Percentiles rank a stretch among this genome's conserved stretches.
Conservation (phyloP, 2,113 vertebrate genomes). For the Butastur rufipennis region DNA sequence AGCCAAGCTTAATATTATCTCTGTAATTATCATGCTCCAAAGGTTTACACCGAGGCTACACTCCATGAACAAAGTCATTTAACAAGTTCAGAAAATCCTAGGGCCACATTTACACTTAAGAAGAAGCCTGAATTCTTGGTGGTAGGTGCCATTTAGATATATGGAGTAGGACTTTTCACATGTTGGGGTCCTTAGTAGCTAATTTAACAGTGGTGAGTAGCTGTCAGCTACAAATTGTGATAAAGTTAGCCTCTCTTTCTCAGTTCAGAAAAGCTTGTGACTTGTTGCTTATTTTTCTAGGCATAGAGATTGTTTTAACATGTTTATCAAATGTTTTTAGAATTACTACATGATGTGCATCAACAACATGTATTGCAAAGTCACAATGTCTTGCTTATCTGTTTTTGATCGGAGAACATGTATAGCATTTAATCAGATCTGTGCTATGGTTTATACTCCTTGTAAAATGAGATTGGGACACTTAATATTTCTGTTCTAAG, state of each 20-base stretch:
- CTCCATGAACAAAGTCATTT: background rate
- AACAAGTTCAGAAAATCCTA: background rate
- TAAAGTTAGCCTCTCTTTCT: background rate
- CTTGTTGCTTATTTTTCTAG: background rate
- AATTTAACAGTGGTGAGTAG: background rate
- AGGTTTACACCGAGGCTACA: background rate
- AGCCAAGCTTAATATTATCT: background rate
- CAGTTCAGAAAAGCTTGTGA: background rate
- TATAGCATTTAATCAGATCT: background rate
- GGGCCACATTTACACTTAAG: background rate
- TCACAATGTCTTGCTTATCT: background rate
- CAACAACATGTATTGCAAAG: background rate
- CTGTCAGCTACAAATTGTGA: background rate
- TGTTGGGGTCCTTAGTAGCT: background rate
- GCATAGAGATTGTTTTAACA: background rate
- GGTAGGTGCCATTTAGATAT: background rate
- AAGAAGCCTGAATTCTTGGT: background rate
- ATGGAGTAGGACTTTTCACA: background rate
- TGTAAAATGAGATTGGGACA: background rate
- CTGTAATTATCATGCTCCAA: background rate
- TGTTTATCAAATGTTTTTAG: background rate
- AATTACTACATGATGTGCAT: background rate
- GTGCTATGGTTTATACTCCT: background rate
- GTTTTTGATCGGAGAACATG: background rate
- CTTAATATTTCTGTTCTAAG: background rate